Conservation (phyloP, 2,113 vertebrate species). For the Ailuropoda melanoleuca region DNA sequence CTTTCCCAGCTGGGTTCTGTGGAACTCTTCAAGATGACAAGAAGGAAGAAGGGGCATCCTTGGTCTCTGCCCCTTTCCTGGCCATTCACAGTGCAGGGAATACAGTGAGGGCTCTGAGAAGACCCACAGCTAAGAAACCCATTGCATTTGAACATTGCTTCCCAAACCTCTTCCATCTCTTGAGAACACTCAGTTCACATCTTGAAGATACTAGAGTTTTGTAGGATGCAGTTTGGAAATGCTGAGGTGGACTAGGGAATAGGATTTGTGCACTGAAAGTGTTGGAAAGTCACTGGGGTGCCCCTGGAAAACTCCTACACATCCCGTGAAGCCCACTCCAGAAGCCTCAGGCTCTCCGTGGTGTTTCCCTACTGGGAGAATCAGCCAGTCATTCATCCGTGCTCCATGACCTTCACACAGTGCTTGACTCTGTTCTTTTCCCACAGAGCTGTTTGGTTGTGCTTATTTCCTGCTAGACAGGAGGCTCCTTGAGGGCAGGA, state of each 20-base stretch:
- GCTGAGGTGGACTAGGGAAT: neutral
- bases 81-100: accelerated
- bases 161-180: neutral
- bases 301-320: neutral
- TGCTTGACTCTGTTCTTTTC: neutral
- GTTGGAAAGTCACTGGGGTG: too few relatives aligned
- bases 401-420: neutral
- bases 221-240: neutral
- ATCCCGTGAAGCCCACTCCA: neutral
- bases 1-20: neutral
- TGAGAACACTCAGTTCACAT: neutral
- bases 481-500: neutral
- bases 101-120: neutral
- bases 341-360: neutral
- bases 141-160: neutral
- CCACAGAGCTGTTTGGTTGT: neutral
- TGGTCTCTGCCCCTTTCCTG: neutral
- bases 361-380: neutral
- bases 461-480: neutral
- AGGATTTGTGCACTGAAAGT: neutral
- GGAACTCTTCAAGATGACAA: neutral
- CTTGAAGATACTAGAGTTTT: neutral
- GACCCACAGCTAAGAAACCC: neutral
- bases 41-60: neutral
- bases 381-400: neutral